Base-by-base conservation (phyloP, 1,140 invertebrate genomes). In the Ips nitidus region DNA sequence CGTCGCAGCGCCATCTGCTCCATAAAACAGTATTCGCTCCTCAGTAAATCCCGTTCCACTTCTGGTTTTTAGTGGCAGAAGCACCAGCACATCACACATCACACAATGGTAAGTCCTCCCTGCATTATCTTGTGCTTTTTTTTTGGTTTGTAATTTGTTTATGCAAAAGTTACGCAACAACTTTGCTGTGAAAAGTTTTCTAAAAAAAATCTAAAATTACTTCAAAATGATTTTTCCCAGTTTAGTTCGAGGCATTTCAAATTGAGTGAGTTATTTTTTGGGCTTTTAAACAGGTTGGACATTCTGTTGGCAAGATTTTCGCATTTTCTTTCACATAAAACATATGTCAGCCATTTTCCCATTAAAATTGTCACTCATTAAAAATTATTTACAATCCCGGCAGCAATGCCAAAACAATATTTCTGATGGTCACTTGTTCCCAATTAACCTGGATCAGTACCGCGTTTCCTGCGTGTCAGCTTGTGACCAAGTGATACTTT, bases 11-110 rank as follows among this genome's bases (percentile, higher is more conserved):
- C 86, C 88, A 87, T 88, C 88, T 89, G 83, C 84, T 81, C 82
- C 86, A 88, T 89, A 89, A 90, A 89, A 89, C 87, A 84, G 84
- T 83, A 82, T 81, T 82, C 83, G 81, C 83, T 84, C 22, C 55
- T 84, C 56, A 39, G 56, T 82, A 82, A 82, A 82, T 83, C 80
- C 82, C 83, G 84, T 85, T 86, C 86, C 89, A 90, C 86, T 90
- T 88, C 86, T 88, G 86, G 86, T 88, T 86, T 84, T 84, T 52
- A 70, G 70, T 75, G 71, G 76, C 78, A 78, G 79, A 80, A 80
- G 78, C 85, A 84, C 63, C 84, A 85, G 84, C 81, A 85, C 84
- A 74, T 66, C 67, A 76, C 67, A 75, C 22, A 22, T 22, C 22
- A 22, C 82, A 86, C 83, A 83, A 90, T 89, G 87, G 87, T 89